A percentile compares a stretch with the other conserved stretches of the same genome.
phyloP scores from a whole-genome alignment of 2,797 vertebrate species.

The Tachyglossus aculeatus region DNA sequence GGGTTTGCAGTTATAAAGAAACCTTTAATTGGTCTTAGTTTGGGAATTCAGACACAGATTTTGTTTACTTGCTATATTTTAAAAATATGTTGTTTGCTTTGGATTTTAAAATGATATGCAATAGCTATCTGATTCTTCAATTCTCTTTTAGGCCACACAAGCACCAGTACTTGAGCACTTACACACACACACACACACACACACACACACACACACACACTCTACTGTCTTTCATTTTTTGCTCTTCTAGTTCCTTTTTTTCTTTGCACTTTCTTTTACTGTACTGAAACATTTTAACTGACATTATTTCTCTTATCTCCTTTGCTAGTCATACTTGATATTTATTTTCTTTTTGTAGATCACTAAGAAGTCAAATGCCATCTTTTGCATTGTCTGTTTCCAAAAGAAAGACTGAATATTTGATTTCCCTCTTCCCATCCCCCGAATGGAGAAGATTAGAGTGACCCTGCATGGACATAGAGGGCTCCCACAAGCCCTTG shows the following conservation, averaged over 20 bases:
- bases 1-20: constrained; percentile 77
- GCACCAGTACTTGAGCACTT: neutral
- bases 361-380: constrained; percentile 53
- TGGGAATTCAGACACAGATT: constrained; percentile 71
- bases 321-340: constrained; percentile 55
- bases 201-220: too few relatives aligned
- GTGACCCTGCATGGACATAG: constrained; percentile 29
- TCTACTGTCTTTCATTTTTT: neutral
- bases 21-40: constrained; percentile 81
- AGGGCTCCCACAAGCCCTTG: neutral
- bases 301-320: constrained; percentile 60
- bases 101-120: constrained; percentile 46
- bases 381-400: constrained; percentile 47
- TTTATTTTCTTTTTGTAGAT: constrained; percentile 40
- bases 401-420: constrained; percentile 50
- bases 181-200: too few relatives aligned
- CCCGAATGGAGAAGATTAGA: constrained; percentile 9
- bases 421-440: constrained; percentile 50
- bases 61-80: constrained; percentile 64
- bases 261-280: neutral
- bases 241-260: neutral
- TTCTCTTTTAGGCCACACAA: neutral
- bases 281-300: neutral
- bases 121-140: neutral
- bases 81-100: constrained; percentile 34